A percentile compares a stretch with the other conserved stretches of the same genome.
phyloP scores from a whole-genome alignment of 2,797 vertebrate genomes.

The Adelosebastes latens region DNA sequence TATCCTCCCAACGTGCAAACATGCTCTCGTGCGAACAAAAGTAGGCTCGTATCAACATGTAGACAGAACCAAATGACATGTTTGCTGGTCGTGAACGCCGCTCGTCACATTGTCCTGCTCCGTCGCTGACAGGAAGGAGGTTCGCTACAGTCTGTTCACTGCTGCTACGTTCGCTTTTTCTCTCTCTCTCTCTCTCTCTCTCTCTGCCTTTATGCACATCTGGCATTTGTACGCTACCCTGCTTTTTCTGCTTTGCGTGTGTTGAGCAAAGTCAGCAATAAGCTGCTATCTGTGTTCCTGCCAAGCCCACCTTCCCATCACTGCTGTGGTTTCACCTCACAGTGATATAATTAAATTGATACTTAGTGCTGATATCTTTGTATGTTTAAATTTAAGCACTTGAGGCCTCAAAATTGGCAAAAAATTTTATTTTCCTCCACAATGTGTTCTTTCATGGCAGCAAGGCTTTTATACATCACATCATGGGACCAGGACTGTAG shows the following conservation, averaged over 20 bases:
- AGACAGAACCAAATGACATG: neutral
- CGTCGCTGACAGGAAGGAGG: neutral
- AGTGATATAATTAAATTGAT: neutral
- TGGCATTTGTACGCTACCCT: constrained; percentile 18
- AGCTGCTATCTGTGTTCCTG: constrained; percentile 28
- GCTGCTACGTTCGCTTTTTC: neutral
- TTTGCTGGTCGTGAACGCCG: neutral
- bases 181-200: neutral
- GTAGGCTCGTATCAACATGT: neutral
- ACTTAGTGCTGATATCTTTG: neutral
- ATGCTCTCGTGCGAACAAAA: neutral
- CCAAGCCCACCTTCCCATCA: constrained; percentile 18
- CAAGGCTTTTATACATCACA: neutral
- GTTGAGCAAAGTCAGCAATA: constrained; percentile 51
- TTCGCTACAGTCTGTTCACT: neutral
- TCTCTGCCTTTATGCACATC: constrained; percentile 22
- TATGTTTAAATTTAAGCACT: neutral
- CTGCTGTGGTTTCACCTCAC: constrained; percentile 5
- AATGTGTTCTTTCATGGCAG: neutral
- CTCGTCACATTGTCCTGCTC: neutral
- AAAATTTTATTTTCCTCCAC: neutral
- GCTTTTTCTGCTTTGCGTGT: constrained; percentile 5
- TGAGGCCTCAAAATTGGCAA: neutral
- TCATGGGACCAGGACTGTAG: neutral
- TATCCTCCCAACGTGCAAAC: neutral